Evolutionary conservation across 2,888 invertebrate genomes (phyloP).

Genomic region (Phlogophora meticulosa): DNA sequence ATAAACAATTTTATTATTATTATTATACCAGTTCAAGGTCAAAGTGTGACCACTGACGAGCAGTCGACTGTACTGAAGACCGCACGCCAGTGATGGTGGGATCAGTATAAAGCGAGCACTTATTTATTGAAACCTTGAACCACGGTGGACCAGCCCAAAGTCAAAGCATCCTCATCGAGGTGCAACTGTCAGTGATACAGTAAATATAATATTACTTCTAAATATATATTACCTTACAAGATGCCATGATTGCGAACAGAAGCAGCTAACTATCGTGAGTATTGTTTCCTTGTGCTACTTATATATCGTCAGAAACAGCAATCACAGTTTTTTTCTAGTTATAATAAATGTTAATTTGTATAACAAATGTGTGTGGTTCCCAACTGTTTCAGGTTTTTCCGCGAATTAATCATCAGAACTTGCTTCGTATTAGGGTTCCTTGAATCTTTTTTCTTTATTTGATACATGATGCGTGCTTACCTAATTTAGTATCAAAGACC

Average conservation of each 20-base stretch:
- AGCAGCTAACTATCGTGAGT: slow-evolving; percentile 34
- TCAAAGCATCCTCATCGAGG: too few relatives aligned
- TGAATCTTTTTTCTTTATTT: too few relatives aligned
- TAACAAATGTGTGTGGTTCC: slow-evolving; percentile 34
- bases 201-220: neutral
- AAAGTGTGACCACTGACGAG: too few relatives aligned
- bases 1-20: too few relatives aligned
- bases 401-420: neutral
- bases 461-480: too few relatives aligned
- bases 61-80: too few relatives aligned
- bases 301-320: slow-evolving; percentile 41
- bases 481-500: too few relatives aligned
- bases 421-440: neutral
- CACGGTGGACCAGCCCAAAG: too few relatives aligned
- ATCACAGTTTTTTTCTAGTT: slow-evolving; percentile 17
- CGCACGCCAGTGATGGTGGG: too few relatives aligned
- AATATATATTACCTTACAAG: slow-evolving; percentile 42
- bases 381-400: slow-evolving; percentile 28
- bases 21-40: too few relatives aligned
- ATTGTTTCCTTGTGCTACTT: slow-evolving; percentile 25
- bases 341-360: slow-evolving; percentile 39
- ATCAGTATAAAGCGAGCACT: too few relatives aligned
- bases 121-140: too few relatives aligned
- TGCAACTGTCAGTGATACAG: neutral
- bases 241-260: slow-evolving; percentile 41